Evolutionary conservation across 2,797 vertebrate species (phyloP), one percentile per base, ranked within the genome.

Genomic region (Ficedula albicollis): DNA sequence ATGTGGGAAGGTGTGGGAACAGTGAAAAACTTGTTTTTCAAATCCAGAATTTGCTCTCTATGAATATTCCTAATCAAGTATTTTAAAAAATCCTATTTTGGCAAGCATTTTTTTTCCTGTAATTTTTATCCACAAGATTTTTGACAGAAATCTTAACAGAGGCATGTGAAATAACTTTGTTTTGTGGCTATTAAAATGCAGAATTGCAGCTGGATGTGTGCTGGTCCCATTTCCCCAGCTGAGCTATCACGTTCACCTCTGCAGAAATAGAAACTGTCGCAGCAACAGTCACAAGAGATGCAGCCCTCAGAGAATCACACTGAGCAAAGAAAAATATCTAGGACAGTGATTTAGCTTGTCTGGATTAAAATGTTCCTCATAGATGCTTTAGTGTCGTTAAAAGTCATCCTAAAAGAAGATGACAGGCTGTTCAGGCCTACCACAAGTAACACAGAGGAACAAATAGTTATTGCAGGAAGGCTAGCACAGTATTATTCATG

Each of bases 231-330:
- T 92, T 89, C 75, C 69, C 72, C 58, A 87, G 64, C 75, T 87
- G 73, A 94, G 89, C 59, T 75, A 48, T 62, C 60, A 38, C 11
- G 8, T 84, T 81, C 87, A 69, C 52, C 73, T 88, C 77, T 82
- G 79, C 79, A 92, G 87, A 93, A 93, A 91, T n/a, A 96, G 79
- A 72, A 78, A 78, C 79, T 80, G 62, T 73, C 82, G 83, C 52
- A 89, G 91, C 83, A 91, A 73, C 30, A 73, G 72, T 72, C 85
- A 81, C 69, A 52, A 79, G 83, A 93, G 76, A 74, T 68, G 83
- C 77, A 84, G 60, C 59, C 93, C 30, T 39, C 59, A 88, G 87
- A 94, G 87, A 93, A 70, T 63, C 87, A 87, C 36, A 39, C 0
- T 7, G 27, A 88, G 80, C 32, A 49, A 84, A 75, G 63, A 87